Evolutionary conservation across 2,888 invertebrate species (phyloP), one percentile per base, ranked within the genome.

Genomic region (Baccha elongata): DNA sequence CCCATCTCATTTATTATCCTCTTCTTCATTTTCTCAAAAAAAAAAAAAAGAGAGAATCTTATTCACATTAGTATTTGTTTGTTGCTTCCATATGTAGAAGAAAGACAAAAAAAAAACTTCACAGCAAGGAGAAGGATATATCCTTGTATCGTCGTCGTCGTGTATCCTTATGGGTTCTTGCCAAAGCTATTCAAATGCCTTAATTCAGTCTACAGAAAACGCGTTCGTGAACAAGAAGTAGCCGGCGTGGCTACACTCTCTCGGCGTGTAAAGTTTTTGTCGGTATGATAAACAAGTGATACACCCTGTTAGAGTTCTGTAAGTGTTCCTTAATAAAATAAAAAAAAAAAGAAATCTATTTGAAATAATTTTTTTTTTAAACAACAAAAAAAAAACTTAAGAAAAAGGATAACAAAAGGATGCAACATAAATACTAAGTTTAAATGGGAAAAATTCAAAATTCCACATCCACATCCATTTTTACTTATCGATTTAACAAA

Each of bases 241-340:
- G 91, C 90, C 90, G 90, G 88, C 88, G 87, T 87, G 89, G 91
- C 89, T 89, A 88, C 90, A 90, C 89, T 90, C 89, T 90, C 89
- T 89, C 88, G 89, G 90, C 90, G 91, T 90, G 91, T 90, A 89
- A 81, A 50, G 88, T 89, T 89, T 89, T 90, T 90, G 89, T 90
- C 90, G 91, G 90, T 89, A 90, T 90, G 90, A 90, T 90, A 89
- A 90, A 90, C 89, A 90, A 90, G 91, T 90, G 89, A 90, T 88
- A 91, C 89, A 90, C 89, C 91, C 89, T 89, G 90, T 89, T 88
- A 89, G 90, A 90, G 90, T 90, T 91, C 90, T 90, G 90, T 90
- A 90, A 90, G 90, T 90, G 84, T 89, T n/a, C 40, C 40, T 58
- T 40, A 40, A 4, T 6, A 8, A 32, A 37, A 11, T 17, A 7